A percentile compares a stretch with the other conserved stretches of the same genome.
Conservation (phyloP, 2,888 invertebrate genomes). For the Helobdella robusta region DNA sequence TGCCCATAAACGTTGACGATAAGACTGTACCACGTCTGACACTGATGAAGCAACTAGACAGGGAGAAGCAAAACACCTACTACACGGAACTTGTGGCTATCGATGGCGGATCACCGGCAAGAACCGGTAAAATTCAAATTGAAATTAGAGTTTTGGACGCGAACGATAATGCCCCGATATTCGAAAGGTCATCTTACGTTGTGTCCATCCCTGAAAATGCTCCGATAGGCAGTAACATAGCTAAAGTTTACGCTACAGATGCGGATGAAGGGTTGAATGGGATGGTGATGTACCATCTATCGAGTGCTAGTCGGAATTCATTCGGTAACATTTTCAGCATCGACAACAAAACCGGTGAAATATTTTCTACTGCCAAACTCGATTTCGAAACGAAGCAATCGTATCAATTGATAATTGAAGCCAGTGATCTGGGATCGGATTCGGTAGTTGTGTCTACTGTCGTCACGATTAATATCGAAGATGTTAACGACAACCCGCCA, state of each 20-base stretch:
- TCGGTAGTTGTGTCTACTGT: slow-evolving; percentile 29
- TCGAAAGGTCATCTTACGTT: slow-evolving; percentile 27
- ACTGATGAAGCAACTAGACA: slow-evolving; percentile 31
- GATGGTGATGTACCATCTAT: slow-evolving; percentile 31
- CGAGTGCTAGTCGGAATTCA: slow-evolving; percentile 13
- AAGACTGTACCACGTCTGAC: slow-evolving; percentile 23
- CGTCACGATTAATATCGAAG: slow-evolving; percentile 31
- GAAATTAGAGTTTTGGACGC: slow-evolving; percentile 31
- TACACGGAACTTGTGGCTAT: slow-evolving; percentile 30
- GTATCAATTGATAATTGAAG: slow-evolving; percentile 31
- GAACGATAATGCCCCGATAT: slow-evolving; percentile 34
- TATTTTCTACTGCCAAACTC: slow-evolving; percentile 29
- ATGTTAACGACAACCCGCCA: slow-evolving; percentile 34
- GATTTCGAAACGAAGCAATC: slow-evolving; percentile 31
- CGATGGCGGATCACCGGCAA: slow-evolving; percentile 33
- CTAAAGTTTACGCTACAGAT: slow-evolving; percentile 33
- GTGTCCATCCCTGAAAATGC: slow-evolving; percentile 31
- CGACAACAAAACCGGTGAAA: slow-evolving; percentile 31
- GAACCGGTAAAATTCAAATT: slow-evolving; percentile 27
- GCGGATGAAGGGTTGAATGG: slow-evolving; percentile 34
- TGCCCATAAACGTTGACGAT: no score
- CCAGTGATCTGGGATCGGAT: slow-evolving; percentile 31
- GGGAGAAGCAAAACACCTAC: slow-evolving; percentile 31
- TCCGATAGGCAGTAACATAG: slow-evolving; percentile 24
- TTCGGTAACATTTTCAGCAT: slow-evolving; percentile 32